Percentiles rank a stretch among this genome's conserved stretches.
Evolutionary conservation across 2,888 invertebrate species (phyloP).

Genomic region (Ormyrus pomaceus): DNA sequence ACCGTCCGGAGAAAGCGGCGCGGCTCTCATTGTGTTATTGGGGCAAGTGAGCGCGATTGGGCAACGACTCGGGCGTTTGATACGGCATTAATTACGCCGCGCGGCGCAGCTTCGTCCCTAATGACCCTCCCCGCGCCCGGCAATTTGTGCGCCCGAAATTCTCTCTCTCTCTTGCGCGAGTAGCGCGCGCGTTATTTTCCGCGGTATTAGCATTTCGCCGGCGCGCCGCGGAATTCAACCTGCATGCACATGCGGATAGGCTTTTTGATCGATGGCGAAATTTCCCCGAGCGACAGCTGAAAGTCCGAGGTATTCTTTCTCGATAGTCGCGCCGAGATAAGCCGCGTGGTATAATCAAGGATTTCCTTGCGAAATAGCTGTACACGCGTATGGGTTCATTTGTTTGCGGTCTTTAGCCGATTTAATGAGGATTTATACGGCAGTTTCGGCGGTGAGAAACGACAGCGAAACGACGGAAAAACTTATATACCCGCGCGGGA

Average conservation of each 20-base stretch:
- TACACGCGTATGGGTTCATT: too few relatives aligned
- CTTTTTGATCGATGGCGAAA: slow-evolving; percentile 40
- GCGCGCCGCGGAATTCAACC: neutral
- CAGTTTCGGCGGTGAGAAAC: neutral
- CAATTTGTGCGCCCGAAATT: slow-evolving; percentile 8
- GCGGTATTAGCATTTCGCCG: neutral
- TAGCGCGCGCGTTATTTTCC: slow-evolving; percentile 6
- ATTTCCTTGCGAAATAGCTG: slow-evolving; percentile 28
- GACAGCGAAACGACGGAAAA: neutral
- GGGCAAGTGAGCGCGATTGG: slow-evolving; percentile 30
- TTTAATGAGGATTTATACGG: neutral
- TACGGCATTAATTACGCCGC: slow-evolving; percentile 30
- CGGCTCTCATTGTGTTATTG: slow-evolving; percentile 38
- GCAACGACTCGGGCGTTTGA: slow-evolving; percentile 34
- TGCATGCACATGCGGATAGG: neutral
- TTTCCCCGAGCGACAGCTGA: slow-evolving; percentile 26
- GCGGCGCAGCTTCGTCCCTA: neutral
- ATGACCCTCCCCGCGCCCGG: neutral
- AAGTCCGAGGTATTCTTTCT: slow-evolving; percentile 22
- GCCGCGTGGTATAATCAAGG: neutral
- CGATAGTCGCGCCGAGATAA: slow-evolving; percentile 24
- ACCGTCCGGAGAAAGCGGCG: slow-evolving; percentile 2
- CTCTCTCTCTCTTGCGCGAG: neutral
- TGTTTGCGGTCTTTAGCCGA: too few relatives aligned
- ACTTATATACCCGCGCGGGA: too few relatives aligned